Evolutionary conservation across 2,113 vertebrate species (phyloP).

Genomic region (Rallus limicola): DNA sequence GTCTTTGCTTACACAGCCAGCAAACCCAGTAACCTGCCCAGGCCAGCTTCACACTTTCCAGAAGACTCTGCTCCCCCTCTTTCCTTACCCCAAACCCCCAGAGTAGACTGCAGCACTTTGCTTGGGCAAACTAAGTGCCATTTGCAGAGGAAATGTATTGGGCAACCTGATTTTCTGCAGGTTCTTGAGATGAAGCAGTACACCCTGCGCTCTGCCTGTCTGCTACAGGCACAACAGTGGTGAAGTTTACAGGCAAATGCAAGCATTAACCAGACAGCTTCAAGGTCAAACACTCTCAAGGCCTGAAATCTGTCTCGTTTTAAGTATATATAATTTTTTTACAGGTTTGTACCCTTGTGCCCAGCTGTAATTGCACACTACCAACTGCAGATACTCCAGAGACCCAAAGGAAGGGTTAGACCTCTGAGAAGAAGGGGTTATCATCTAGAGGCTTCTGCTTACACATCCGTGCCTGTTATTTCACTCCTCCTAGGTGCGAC

Average conservation of each 20-base stretch:
- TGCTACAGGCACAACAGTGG: not conserved
- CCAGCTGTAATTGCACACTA: not conserved
- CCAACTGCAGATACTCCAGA: not conserved
- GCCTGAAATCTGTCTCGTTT: not conserved
- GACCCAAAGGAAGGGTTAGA: not conserved
- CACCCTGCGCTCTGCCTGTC: not conserved
- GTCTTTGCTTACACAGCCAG: not conserved
- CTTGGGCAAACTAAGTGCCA: not conserved
- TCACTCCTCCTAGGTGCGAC: not conserved
- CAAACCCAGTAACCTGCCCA: not conserved
- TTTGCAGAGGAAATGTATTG: not conserved
- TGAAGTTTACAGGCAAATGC: not conserved
- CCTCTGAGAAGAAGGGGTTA: not conserved
- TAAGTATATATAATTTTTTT: not conserved
- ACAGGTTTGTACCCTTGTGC: not conserved
- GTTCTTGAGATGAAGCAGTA: not conserved
- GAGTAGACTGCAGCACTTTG: not conserved
- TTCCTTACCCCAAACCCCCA: accelerated
- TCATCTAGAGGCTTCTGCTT: not conserved
- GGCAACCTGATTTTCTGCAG: not conserved
- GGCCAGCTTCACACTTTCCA: not conserved
- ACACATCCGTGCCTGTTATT: not conserved
- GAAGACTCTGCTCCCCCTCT: not conserved
- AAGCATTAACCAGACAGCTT: not conserved
- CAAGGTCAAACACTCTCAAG: not conserved